Conservation (phyloP, 2,797 vertebrate genomes). For the Gephyroberyx darwinii region DNA sequence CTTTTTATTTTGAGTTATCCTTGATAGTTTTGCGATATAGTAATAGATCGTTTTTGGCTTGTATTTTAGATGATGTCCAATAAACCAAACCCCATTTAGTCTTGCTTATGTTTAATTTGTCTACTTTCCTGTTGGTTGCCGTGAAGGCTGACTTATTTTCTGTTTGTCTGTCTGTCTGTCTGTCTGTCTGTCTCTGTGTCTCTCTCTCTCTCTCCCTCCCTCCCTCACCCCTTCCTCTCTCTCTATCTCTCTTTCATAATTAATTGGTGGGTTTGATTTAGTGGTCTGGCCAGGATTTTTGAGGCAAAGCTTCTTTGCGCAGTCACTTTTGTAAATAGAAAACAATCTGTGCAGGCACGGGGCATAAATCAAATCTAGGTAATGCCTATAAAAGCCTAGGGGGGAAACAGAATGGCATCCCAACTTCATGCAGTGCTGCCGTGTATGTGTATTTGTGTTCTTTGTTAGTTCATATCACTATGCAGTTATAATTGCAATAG, state of each 20-base stretch:
- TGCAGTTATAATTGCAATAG: neutral
- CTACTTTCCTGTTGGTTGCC: slow-evolving; percentile 12
- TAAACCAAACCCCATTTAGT: slow-evolving; percentile 6
- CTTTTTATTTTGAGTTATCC: too few relatives aligned
- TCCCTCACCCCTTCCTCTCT: slow-evolving; percentile 11
- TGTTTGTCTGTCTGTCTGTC: slow-evolving; percentile 6
- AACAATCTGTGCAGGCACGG: slow-evolving; percentile 55
- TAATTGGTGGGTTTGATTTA: slow-evolving; percentile 67
- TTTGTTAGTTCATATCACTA: neutral
- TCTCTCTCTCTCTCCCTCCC: slow-evolving; percentile 1
- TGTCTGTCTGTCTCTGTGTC: slow-evolving; percentile 11
- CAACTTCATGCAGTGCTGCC: slow-evolving; percentile 13
- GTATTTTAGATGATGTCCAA: neutral
- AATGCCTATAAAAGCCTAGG: slow-evolving; percentile 50
- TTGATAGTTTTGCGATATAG: neutral
- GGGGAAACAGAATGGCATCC: slow-evolving; percentile 13
- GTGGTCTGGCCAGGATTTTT: slow-evolving; percentile 45
- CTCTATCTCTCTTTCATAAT: slow-evolving; percentile 49
- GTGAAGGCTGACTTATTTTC: slow-evolving; percentile 29
- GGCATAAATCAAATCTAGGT: slow-evolving; percentile 64
- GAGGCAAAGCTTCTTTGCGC: slow-evolving; percentile 64
- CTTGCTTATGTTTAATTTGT: neutral
- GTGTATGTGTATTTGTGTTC: neutral
- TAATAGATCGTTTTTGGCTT: too few relatives aligned
- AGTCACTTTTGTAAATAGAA: slow-evolving; percentile 66